phyloP scores from a whole-genome alignment of 2,888 invertebrate genomes.

The Andrena fulva region DNA sequence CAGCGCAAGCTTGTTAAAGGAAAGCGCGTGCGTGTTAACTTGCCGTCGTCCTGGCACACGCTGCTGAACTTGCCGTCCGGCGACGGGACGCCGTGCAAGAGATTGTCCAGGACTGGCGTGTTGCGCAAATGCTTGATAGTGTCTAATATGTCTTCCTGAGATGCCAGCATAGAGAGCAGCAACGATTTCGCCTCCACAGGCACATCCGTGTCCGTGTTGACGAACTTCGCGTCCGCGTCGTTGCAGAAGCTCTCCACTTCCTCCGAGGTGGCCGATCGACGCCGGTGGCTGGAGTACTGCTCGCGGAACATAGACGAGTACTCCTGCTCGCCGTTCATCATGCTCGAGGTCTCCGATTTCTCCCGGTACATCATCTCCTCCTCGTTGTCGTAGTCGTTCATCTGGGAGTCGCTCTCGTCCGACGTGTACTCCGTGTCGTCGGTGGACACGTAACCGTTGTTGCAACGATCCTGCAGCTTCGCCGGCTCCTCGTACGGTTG shows the following conservation, averaged over 20 bases:
- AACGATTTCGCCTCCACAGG: constrained; percentile 70
- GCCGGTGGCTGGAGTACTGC: constrained; percentile 49
- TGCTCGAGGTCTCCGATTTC: constrained; percentile 55
- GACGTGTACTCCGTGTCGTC: constrained; percentile 75
- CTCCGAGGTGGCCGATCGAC: constrained; percentile 67
- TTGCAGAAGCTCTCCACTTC: constrained; percentile 63
- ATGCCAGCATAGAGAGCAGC: constrained; percentile 77
- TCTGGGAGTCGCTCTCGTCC: constrained; percentile 72
- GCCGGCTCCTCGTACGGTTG: constrained; percentile 64
- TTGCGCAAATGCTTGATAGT: constrained; percentile 78
- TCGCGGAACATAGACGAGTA: constrained; percentile 57
- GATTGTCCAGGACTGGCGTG: constrained; percentile 80
- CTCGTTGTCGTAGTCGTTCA: constrained; percentile 65
- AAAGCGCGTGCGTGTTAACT: constrained; percentile 78
- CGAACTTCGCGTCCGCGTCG: constrained; percentile 59
- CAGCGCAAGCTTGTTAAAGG: neutral
- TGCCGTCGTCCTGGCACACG: constrained; percentile 2
- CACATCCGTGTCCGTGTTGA: constrained; percentile 67
- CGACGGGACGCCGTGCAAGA: constrained; percentile 75
- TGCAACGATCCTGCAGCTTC: constrained; percentile 45
- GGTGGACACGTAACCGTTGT: constrained; percentile 66
- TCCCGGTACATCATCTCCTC: constrained; percentile 58
- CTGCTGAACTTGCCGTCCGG: constrained; percentile 64
- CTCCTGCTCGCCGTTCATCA: constrained; percentile 62
- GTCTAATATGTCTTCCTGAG: constrained; percentile 78